phyloP scores from a whole-genome alignment of 2,888 invertebrate species.

The Cerastis leucographa region DNA sequence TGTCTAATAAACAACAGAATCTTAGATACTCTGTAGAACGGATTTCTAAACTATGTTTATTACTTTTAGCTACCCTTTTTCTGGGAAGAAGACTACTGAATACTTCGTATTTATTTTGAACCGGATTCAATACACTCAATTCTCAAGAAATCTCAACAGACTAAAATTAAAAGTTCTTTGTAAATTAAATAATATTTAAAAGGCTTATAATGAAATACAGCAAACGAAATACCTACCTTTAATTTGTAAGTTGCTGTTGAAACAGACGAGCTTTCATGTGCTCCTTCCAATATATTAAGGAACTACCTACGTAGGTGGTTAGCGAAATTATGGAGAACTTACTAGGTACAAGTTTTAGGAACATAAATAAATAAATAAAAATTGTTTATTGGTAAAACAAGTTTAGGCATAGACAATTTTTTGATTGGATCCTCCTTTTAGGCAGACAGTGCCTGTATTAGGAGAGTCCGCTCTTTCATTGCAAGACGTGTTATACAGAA shows the following conservation, averaged over 20 bases:
- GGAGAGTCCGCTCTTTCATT: too few species aligned
- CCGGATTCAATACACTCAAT: neutral
- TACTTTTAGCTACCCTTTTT: neutral
- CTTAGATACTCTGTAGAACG: neutral
- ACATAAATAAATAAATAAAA: too few species aligned
- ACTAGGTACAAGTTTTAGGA: neutral
- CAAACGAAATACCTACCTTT: neutral
- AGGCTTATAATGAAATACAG: neutral
- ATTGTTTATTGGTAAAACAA: too few species aligned
- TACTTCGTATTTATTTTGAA: slow-evolving; percentile 29
- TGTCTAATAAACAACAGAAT: slow-evolving; percentile 9
- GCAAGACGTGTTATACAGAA: too few species aligned
- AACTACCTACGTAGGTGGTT: neutral
- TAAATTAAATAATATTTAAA: neutral
- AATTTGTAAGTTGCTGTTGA: neutral
- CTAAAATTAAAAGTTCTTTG: slow-evolving; percentile 3
- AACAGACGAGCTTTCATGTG: neutral
- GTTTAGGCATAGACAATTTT: too few species aligned
- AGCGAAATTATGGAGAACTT: neutral
- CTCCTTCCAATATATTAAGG: neutral
- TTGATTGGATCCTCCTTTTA: too few species aligned
- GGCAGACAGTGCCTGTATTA: too few species aligned
- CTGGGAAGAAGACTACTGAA: neutral
- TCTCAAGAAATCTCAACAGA: neutral
- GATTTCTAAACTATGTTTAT: slow-evolving; percentile 25